Evolutionary conservation across 2,113 vertebrate species (phyloP).

Genomic region (Oxygymnocypris stewartii): DNA sequence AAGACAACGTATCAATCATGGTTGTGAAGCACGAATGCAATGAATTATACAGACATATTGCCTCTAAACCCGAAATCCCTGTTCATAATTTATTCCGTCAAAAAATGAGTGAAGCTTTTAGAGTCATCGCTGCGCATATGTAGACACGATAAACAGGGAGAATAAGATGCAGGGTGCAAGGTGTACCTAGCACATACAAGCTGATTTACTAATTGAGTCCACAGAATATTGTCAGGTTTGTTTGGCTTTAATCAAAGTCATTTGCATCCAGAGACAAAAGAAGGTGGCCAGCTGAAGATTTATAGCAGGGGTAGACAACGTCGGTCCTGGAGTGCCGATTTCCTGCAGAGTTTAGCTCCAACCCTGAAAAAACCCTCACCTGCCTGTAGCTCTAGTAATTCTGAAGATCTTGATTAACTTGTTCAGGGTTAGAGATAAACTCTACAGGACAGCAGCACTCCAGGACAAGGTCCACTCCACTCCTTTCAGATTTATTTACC

Average conservation of each 20-base stretch:
- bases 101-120: constrained; percentile 52
- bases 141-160: neutral
- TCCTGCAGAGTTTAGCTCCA: too few species aligned
- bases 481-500: neutral
- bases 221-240: neutral
- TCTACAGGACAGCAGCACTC: too few species aligned
- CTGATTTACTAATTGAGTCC: constrained; percentile 24
- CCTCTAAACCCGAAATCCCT: constrained; percentile 43
- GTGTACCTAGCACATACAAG: neutral
- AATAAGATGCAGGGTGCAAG: constrained; percentile 1
- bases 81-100: constrained; percentile 66
- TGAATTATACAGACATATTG: constrained; percentile 44
- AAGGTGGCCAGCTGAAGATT: neutral
- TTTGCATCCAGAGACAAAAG: constrained; percentile 61
- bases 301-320: too few species aligned
- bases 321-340: too few species aligned
- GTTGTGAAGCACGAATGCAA: constrained; percentile 43
- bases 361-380: too few species aligned
- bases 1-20: constrained; percentile 1
- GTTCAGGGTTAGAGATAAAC: too few species aligned
- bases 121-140: constrained; percentile 22
- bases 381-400: too few species aligned
- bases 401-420: too few species aligned
- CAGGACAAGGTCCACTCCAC: too few species aligned
- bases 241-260: constrained; percentile 58